These are phyloP conservation scores for Montipora capitata DNA, from an alignment of 92 coral and sea anemone genomes.

Conservation along the genomic window DNA sequence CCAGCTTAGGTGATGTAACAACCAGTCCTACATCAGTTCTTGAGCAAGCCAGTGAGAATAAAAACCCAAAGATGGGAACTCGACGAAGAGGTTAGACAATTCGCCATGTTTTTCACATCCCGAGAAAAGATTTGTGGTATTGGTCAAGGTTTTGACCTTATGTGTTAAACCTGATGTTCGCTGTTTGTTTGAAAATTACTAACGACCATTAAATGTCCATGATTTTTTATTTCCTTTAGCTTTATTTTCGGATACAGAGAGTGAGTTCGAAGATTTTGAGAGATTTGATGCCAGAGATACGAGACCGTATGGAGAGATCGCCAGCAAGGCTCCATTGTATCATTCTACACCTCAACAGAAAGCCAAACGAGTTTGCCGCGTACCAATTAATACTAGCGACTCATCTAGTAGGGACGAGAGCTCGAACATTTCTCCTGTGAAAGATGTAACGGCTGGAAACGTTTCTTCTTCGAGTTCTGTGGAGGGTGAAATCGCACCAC, in stretches of 20 bases:
- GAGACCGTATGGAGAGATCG: conserved; percentile 3
- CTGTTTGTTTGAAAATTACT: no score
- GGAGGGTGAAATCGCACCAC: conserved; percentile 7
- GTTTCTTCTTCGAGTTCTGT: not conserved
- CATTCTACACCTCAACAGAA: not conserved
- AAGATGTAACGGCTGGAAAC: not conserved
- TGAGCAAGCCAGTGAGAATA: not conserved
- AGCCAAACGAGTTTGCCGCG: conserved; percentile 2
- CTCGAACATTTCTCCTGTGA: not conserved
- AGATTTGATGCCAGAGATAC: conserved; percentile 18
- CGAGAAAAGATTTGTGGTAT: not conserved
- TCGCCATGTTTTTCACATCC: not conserved
- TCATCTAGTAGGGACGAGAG: not conserved
- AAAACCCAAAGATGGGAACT: not conserved
- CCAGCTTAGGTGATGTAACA: not conserved
- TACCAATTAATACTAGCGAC: not conserved
- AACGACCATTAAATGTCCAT: no score
- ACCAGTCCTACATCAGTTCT: not conserved
- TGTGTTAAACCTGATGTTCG: not conserved
- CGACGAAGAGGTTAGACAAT: not conserved
- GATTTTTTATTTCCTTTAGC: no score
- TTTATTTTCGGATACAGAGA: conserved; percentile 7
- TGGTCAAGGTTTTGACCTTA: not conserved
- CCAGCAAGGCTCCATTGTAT: not conserved
- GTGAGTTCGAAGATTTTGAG: not conserved